Evolutionary conservation across 1,140 invertebrate genomes (phyloP), one percentile per base, ranked within the genome.

Genomic region (Delia radicum): DNA sequence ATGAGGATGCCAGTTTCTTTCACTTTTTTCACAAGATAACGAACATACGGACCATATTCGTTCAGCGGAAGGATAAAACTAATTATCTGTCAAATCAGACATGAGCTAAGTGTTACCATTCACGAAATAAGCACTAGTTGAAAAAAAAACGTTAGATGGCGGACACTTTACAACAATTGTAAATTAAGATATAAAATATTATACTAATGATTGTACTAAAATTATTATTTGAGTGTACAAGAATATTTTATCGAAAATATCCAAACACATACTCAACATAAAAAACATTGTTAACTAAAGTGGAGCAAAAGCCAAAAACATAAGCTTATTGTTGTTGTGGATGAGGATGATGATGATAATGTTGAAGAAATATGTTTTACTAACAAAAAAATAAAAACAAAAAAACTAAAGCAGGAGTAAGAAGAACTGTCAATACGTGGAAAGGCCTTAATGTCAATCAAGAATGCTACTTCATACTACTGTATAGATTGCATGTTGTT

Each of bases 401-500:
- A 21, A 55, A 55, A 21, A 55, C 1, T 7, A 42, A 42, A 15
- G 37, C 37, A 15, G 2, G 4, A 33, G 31, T 10, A 5, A 10
- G 31, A 33, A 33, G 4, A 42, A 42, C 37, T 42, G 37, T 15
- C 37, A 42, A 42, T 42, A 42, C 10, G n/a, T 4, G 18, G n/a
- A 8, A 15, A 33, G 18, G 29, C 65, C 65, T 33, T 69, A 69
- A 69, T 69, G 29, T 69, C 65, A 69, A 69, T 69, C 65, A 69
- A 69, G 31, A 33, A 33, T 33, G 29, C 65, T 33, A 69, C 29
- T 21, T 65, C 29, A 33, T 69, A 7, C 27, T 29, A 26, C 26
- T 69, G 29, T 67, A 33, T 69, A 31, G 65, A 37, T 69, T 69
- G n/a, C 65, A 69, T 37, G 65, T 26, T n/a, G 18, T 2, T 69